phyloP scores from a whole-genome alignment of 2,888 invertebrate species.

The Lithophane leautieri region DNA sequence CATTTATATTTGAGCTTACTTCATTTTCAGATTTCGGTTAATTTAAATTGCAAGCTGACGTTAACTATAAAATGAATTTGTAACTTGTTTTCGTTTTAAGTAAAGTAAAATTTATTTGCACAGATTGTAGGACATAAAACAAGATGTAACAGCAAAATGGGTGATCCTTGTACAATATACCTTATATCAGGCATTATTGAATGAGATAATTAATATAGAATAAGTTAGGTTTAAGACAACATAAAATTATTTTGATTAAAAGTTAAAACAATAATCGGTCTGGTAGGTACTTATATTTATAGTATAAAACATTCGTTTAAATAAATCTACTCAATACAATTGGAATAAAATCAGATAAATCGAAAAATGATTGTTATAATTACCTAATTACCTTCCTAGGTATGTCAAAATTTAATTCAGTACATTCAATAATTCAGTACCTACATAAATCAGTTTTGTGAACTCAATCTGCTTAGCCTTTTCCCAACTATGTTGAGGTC shows the following conservation, averaged over 20 bases:
- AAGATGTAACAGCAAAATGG: background rate
- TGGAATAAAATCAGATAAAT: background rate
- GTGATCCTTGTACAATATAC: background rate
- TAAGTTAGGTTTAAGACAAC: background rate
- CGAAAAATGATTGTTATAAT: background rate
- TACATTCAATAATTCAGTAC: background rate
- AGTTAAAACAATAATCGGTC: background rate
- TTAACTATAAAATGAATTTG: slow-evolving; percentile 30
- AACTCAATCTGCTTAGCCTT: too few species aligned
- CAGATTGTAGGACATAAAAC: background rate
- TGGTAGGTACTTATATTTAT: background rate
- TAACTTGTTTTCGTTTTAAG: slow-evolving; percentile 15
- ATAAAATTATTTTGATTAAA: background rate
- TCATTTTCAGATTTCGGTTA: slow-evolving; percentile 48
- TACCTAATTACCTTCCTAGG: too few species aligned
- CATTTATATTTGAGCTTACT: slow-evolving; percentile 47
- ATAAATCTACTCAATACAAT: background rate
- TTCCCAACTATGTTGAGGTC: too few species aligned
- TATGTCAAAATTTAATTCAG: background rate
- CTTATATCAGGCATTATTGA: background rate
- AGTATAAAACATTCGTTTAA: background rate
- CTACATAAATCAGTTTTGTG: too few species aligned
- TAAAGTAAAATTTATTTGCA: background rate
- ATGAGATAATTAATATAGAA: background rate
- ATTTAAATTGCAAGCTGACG: slow-evolving; percentile 54